Evolutionary conservation across 30 jellyfish, hydroid and myxozoan species (phyloP).

Genomic region (Rhopilema esculentum): DNA sequence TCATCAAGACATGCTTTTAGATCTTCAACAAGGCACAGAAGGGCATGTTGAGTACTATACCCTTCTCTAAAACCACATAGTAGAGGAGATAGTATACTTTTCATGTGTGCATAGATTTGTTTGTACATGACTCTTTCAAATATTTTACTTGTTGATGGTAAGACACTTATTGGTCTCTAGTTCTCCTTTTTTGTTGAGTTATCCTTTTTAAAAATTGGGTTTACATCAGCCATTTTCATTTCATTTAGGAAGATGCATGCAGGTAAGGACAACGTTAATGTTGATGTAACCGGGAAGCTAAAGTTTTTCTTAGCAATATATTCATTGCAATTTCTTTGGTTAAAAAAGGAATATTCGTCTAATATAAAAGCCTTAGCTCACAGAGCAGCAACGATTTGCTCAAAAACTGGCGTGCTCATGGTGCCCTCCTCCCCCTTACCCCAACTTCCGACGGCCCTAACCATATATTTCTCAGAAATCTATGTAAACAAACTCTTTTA

Average conservation of each 20-base stretch:
- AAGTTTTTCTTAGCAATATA: too few species aligned
- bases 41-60: constrained; percentile 29
- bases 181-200: constrained; percentile 5
- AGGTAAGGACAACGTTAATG: too few species aligned
- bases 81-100: constrained; percentile 7
- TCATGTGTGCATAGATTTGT: constrained; percentile 7
- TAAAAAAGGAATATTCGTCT: too few species aligned
- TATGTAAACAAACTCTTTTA: too few species aligned
- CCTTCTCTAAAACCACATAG: constrained; percentile 21
- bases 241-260: constrained; percentile 1
- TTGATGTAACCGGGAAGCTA: too few species aligned
- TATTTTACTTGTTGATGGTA: constrained; percentile 6
- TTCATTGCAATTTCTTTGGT: too few species aligned
- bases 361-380: too few species aligned
- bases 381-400: too few species aligned
- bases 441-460: too few species aligned
- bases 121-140: constrained; percentile 9
- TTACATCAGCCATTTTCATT: background rate
- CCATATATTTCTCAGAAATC: too few species aligned
- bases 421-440: too few species aligned
- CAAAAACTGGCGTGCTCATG: too few species aligned
- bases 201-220: background rate
- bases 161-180: constrained; percentile 6
- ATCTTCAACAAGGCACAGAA: constrained; percentile 4
- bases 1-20: background rate